These are phyloP conservation scores for Mythimna lalbum DNA, from an alignment of 2,888 invertebrate genomes.

Conservation along the genomic window DNA sequence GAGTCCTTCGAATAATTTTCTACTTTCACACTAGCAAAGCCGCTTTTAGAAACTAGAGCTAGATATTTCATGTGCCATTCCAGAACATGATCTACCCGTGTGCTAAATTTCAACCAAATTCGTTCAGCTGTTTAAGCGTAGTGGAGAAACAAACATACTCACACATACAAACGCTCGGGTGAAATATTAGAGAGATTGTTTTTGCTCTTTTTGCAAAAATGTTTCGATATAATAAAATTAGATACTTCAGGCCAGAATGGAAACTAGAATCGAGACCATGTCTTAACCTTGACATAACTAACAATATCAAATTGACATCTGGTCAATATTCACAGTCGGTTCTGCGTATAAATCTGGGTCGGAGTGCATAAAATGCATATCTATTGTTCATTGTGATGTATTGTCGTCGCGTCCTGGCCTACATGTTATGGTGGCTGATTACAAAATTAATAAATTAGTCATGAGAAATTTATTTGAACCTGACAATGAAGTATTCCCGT, in stretches of 20 bases:
- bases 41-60: no score
- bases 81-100: no score
- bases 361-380: slow-evolving; percentile 44
- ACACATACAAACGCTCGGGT: no score
- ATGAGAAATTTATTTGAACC: slow-evolving; percentile 1
- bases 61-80: no score
- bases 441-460: slow-evolving; percentile 26
- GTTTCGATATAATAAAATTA: not conserved
- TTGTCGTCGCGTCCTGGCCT: slow-evolving; percentile 41
- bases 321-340: slow-evolving; percentile 43
- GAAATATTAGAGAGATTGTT: no score
- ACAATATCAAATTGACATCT: slow-evolving; percentile 8
- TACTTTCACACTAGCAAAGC: no score
- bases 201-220: no score
- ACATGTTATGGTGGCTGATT: slow-evolving; percentile 35
- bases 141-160: no score
- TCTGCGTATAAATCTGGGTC: slow-evolving; percentile 35
- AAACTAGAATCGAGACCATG: not conserved
- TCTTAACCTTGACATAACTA: slow-evolving; percentile 32
- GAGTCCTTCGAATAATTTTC: no score
- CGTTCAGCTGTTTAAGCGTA: no score
- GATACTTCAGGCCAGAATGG: not conserved
- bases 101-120: no score
- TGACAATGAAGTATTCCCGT: slow-evolving; percentile 1
- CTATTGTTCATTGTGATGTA: slow-evolving; percentile 67